Evolutionary conservation across 2,113 vertebrate species (phyloP).

Genomic region (Cheirogaleus medius): DNA sequence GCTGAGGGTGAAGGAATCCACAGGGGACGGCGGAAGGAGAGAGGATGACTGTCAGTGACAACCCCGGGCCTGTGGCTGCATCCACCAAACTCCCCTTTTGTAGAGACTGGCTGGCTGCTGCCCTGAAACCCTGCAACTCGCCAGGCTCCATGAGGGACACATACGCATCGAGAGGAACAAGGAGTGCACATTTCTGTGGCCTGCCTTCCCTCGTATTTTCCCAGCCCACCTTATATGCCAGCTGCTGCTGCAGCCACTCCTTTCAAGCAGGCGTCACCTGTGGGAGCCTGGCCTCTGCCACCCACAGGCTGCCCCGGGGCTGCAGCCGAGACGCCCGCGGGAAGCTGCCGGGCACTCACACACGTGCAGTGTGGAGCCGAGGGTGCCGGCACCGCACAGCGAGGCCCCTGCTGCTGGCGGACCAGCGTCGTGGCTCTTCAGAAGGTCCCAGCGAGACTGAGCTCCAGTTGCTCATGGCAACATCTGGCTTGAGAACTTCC

Average conservation of each 20-base stretch:
- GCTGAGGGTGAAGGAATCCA: not conserved
- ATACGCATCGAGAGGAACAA: fast-evolving
- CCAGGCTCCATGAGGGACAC: not conserved
- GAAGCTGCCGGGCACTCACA: not conserved
- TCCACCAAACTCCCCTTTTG: not conserved
- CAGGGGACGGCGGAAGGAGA: not conserved
- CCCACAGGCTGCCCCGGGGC: not conserved
- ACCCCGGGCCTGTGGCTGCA: not conserved
- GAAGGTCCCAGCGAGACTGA: not conserved
- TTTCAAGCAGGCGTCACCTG: too few species aligned
- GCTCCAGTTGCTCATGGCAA: not conserved
- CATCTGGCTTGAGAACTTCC: not conserved
- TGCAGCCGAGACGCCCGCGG: fast-evolving
- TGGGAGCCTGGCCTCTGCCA: not conserved
- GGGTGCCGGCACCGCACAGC: not conserved
- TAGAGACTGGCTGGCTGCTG: not conserved
- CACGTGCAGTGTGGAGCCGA: not conserved
- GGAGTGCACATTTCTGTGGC: too few species aligned
- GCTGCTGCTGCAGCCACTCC: not conserved
- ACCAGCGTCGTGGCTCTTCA: not conserved
- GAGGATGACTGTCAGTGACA: not conserved
- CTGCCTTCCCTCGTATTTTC: not conserved
- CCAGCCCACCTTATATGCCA: not conserved
- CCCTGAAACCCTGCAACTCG: not conserved
- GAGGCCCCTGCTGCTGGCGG: fast-evolving